A percentile compares a stretch with the other conserved stretches of the same genome.
Evolutionary conservation across 2,113 vertebrate genomes (phyloP).

Genomic region (Odontophorus gujanensis): DNA sequence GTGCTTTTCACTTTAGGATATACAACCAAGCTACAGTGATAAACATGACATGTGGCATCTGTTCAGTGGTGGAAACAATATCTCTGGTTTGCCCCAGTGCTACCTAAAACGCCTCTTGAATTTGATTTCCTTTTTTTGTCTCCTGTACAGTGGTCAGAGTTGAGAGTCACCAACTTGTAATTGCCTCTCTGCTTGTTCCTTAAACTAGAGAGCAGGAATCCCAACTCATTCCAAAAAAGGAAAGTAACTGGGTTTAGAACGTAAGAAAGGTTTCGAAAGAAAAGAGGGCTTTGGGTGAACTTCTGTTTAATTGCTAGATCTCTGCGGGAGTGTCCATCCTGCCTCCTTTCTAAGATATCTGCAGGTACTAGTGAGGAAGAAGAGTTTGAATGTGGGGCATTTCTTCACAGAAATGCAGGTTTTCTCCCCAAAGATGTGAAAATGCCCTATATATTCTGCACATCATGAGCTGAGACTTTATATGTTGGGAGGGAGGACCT

Average conservation of each 20-base stretch:
- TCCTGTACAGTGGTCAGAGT: slow-evolving; percentile 61
- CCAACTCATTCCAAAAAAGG: neutral
- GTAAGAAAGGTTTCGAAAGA: slow-evolving; percentile 30
- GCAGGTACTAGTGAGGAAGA: slow-evolving; percentile 33
- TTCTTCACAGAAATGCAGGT: slow-evolving; percentile 58
- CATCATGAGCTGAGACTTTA: slow-evolving; percentile 37
- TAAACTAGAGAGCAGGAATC: slow-evolving; percentile 54
- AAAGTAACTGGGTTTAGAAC: slow-evolving; percentile 56
- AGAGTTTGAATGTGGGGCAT: slow-evolving; percentile 6
- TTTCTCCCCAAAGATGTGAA: slow-evolving; percentile 39
- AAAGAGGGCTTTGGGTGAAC: neutral
- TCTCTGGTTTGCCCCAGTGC: slow-evolving; percentile 50
- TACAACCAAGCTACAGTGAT: slow-evolving; percentile 70
- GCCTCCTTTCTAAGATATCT: slow-evolving; percentile 31
- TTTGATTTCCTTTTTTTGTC: slow-evolving; percentile 56
- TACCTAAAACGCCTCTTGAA: slow-evolving; percentile 52
- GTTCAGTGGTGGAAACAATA: slow-evolving; percentile 59
- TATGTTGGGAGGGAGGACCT: slow-evolving; percentile 21
- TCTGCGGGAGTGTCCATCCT: slow-evolving; percentile 39
- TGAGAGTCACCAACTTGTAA: slow-evolving; percentile 62
- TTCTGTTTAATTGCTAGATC: slow-evolving; percentile 39
- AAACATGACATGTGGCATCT: slow-evolving; percentile 46
- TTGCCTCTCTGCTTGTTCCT: slow-evolving; percentile 54
- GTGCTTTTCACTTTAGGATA: slow-evolving; percentile 68
- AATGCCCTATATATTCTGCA: slow-evolving; percentile 5